phyloP scores from a whole-genome alignment of 2,113 vertebrate species.

The Climacteris rufus region DNA sequence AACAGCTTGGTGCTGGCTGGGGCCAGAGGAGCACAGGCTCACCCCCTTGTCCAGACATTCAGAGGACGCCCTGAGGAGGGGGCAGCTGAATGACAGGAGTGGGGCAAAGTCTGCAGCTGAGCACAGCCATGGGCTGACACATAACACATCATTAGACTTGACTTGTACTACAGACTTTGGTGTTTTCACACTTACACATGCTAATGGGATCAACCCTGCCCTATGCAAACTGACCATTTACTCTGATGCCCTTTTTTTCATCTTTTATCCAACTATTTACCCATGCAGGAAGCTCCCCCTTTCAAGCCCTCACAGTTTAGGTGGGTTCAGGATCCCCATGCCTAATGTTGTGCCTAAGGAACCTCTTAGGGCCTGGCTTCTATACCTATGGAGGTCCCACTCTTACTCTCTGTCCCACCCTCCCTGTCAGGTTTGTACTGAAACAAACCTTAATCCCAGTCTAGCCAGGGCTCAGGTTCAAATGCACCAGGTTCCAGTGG shows the following conservation, averaged over 20 bases:
- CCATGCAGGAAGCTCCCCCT: neutral
- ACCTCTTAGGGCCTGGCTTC: neutral
- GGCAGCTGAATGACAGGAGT: neutral
- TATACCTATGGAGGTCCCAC: neutral
- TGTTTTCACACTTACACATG: neutral
- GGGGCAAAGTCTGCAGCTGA: neutral
- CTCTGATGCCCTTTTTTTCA: neutral
- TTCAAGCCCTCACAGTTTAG: neutral
- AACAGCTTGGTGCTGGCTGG: neutral
- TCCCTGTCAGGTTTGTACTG: neutral
- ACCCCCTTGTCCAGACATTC: neutral
- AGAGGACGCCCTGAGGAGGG: neutral
- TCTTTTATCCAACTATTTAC: neutral
- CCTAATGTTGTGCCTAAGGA: neutral
- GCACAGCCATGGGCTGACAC: neutral
- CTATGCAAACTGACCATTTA: neutral
- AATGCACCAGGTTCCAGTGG: neutral
- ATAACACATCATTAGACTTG: neutral
- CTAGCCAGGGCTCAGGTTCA: neutral
- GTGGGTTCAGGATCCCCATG: neutral
- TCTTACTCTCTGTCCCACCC: neutral
- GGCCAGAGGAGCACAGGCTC: neutral
- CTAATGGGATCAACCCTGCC: neutral
- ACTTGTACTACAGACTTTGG: neutral
- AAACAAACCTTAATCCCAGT: neutral